A percentile compares a stretch with the other conserved stretches of the same genome.
Evolutionary conservation across 2,888 invertebrate species (phyloP).

Genomic region (Spicauda simplicius): DNA sequence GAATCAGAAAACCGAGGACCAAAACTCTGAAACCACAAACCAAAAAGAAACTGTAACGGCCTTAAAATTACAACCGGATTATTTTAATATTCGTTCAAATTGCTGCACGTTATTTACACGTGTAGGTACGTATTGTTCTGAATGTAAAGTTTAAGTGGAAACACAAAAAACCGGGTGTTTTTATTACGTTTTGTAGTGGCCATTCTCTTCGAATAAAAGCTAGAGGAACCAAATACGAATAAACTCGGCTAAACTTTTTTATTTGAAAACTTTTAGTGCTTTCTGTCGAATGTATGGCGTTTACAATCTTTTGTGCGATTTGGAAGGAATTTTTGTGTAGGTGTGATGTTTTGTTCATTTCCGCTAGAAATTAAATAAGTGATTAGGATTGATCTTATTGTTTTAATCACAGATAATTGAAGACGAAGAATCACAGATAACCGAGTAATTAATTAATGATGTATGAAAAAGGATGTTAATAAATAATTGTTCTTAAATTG

Average conservation of each 20-base stretch:
- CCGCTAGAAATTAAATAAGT: no score
- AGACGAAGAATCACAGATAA: no score
- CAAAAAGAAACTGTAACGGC: neutral
- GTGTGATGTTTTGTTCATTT: neutral
- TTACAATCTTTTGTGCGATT: slow-evolving; percentile 27
- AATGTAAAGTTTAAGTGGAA: slow-evolving; percentile 24
- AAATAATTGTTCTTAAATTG: no score
- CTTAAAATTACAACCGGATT: neutral
- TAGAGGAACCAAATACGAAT: slow-evolving; percentile 40
- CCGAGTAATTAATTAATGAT: no score
- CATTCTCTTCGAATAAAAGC: slow-evolving; percentile 29
- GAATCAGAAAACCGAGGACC: neutral
- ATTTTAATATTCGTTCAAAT: neutral
- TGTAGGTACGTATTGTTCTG: slow-evolving; percentile 37
- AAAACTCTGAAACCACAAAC: neutral
- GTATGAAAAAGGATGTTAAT: no score
- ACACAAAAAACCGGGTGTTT: slow-evolving; percentile 25
- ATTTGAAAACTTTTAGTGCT: slow-evolving; percentile 45
- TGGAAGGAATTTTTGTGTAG: slow-evolving; percentile 16
- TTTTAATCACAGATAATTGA: no score
- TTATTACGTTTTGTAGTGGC: slow-evolving; percentile 34
- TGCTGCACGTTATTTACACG: neutral
- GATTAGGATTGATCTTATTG: no score
- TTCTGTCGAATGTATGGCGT: slow-evolving; percentile 26
- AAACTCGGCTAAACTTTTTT: slow-evolving; percentile 41